A percentile compares a stretch with the other conserved stretches of the same genome.
Evolutionary conservation across 2,113 vertebrate species (phyloP).

Genomic region (Dermatemys mawii): DNA sequence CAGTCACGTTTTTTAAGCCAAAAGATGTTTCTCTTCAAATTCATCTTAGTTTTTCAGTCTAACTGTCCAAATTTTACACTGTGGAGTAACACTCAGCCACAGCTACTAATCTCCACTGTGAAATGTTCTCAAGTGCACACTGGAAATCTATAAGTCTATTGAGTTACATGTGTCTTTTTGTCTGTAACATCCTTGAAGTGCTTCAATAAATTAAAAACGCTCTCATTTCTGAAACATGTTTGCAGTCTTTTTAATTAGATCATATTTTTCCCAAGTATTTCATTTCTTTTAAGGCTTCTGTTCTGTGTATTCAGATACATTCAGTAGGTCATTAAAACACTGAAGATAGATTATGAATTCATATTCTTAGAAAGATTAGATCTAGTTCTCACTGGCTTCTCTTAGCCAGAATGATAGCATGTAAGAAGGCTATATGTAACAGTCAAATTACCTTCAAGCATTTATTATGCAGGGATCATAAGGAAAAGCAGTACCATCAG

Average conservation of each 20-base stretch:
- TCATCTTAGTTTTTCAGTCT: not conserved
- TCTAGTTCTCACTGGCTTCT: not conserved
- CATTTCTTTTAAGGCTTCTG: conserved; percentile 41
- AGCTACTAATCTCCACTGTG: conserved; percentile 1
- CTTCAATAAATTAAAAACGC: conserved; percentile 31
- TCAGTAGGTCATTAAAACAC: conserved; percentile 51
- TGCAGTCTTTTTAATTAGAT: conserved; percentile 58
- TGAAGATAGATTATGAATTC: conserved; percentile 25
- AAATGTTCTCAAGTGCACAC: not conserved
- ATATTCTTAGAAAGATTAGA: conserved; percentile 31
- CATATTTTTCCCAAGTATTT: conserved; percentile 46
- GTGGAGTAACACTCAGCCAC: not conserved
- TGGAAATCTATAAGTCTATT: not conserved
- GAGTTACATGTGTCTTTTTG: not conserved
- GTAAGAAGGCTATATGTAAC: not conserved
- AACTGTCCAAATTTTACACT: not conserved
- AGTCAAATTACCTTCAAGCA: not conserved
- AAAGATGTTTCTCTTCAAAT: not conserved
- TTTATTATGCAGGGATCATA: not conserved
- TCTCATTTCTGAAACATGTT: conserved; percentile 50
- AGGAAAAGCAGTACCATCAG: not conserved
- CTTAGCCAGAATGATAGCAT: not conserved
- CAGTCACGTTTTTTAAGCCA: not conserved
- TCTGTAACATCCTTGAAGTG: conserved; percentile 39
- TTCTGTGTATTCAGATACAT: not conserved